phyloP scores from a whole-genome alignment of 1,140 invertebrate species.

The Heliconius nattereri region DNA sequence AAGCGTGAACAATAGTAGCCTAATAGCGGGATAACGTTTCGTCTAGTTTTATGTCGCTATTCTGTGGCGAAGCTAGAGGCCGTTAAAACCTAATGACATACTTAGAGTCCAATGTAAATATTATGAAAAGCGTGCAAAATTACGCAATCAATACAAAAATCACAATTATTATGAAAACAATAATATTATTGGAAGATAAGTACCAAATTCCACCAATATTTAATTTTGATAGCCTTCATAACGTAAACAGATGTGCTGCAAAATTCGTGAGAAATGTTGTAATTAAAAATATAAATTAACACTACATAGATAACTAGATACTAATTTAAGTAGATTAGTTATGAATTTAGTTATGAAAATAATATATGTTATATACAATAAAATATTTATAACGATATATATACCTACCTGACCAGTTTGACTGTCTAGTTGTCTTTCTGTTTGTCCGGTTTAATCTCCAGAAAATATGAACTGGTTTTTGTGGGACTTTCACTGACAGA shows the following conservation, averaged over 20 bases:
- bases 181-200: slow-evolving; percentile 24
- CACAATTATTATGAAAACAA: background rate
- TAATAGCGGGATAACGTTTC: slow-evolving; percentile 31
- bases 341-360: too few relatives aligned
- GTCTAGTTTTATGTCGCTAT: slow-evolving; percentile 36
- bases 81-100: slow-evolving; percentile 30
- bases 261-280: background rate
- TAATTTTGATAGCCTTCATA: background rate
- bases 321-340: too few relatives aligned
- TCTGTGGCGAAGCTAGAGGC: slow-evolving; percentile 14
- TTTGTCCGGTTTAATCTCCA: too few relatives aligned
- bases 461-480: too few relatives aligned
- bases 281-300: background rate
- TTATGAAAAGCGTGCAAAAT: slow-evolving; percentile 13
- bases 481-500: too few relatives aligned
- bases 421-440: too few relatives aligned
- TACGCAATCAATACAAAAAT: background rate
- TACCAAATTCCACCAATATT: background rate
- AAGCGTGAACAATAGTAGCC: slow-evolving; percentile 37
- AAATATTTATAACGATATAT: too few relatives aligned
- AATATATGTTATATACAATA: too few relatives aligned
- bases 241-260: background rate
- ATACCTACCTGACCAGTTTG: too few relatives aligned
- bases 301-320: background rate
- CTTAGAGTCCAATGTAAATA: slow-evolving; percentile 3